phyloP scores from a whole-genome alignment of 2,113 vertebrate species.

The Xyrauchen texanus region DNA sequence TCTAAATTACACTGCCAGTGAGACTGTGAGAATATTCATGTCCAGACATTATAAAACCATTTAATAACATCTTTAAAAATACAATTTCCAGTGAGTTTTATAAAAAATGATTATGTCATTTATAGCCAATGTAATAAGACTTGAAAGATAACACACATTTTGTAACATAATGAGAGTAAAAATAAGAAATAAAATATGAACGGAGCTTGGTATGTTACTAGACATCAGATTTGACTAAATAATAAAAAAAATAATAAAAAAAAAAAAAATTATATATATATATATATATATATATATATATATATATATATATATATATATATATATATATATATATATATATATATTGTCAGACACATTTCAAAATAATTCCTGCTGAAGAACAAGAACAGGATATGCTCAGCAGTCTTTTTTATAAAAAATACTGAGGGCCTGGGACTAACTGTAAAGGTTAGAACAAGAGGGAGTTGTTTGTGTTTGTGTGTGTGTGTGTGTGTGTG shows the following conservation, averaged over 20 bases:
- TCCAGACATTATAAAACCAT: not conserved
- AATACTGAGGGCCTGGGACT: conserved; percentile 43
- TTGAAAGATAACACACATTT: not conserved
- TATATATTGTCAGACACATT: conserved; percentile 2
- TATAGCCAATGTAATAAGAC: not conserved
- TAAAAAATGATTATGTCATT: no score
- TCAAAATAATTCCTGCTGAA: conserved; percentile 9
- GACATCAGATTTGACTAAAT: not conserved
- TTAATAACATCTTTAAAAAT: not conserved
- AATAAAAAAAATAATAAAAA: no score
- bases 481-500: not conserved
- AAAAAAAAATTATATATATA: no score
- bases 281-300: no score
- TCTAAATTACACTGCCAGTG: not conserved
- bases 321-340: no score
- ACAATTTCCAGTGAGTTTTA: not conserved
- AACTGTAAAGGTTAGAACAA: conserved; percentile 20
- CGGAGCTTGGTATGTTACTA: not conserved
- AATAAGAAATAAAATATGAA: not conserved
- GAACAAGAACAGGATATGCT: conserved; percentile 9
- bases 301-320: no score
- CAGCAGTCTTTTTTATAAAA: no score
- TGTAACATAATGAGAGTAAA: not conserved
- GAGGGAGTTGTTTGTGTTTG: not conserved
- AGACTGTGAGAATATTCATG: not conserved